Conservation (phyloP, 2,113 vertebrate genomes). For the Rallus limicola region DNA sequence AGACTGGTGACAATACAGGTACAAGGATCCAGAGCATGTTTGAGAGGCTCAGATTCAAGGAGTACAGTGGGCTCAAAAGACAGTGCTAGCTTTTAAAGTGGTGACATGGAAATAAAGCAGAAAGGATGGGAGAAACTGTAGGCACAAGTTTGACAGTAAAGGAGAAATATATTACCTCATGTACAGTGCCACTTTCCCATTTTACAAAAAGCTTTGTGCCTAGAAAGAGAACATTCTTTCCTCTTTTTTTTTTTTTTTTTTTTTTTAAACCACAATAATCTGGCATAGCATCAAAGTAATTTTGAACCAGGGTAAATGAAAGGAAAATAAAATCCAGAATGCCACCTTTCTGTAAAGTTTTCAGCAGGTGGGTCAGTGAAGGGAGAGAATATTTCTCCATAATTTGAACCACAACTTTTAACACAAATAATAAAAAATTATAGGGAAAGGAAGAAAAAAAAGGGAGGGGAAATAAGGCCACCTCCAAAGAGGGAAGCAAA, state of each 20-base stretch:
- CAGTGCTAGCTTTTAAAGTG: neutral
- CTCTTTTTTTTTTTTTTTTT: neutral
- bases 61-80: neutral
- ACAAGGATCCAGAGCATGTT: neutral
- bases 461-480: neutral
- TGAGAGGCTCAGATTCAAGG: neutral
- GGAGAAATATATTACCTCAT: neutral
- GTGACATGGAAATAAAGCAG: neutral
- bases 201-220: neutral
- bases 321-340: neutral
- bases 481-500: neutral
- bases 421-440: neutral
- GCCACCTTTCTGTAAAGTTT: neutral
- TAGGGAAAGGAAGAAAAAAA: neutral
- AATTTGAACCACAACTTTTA: neutral
- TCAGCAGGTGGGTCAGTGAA: neutral
- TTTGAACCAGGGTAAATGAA: neutral
- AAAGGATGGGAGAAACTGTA: neutral
- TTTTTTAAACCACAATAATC: neutral
- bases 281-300: neutral
- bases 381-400: neutral
- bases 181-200: neutral
- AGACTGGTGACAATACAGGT: neutral
- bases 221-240: neutral
- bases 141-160: neutral